Base-by-base conservation (phyloP, 2,888 invertebrate genomes). In the Acrobasis repandana region DNA sequence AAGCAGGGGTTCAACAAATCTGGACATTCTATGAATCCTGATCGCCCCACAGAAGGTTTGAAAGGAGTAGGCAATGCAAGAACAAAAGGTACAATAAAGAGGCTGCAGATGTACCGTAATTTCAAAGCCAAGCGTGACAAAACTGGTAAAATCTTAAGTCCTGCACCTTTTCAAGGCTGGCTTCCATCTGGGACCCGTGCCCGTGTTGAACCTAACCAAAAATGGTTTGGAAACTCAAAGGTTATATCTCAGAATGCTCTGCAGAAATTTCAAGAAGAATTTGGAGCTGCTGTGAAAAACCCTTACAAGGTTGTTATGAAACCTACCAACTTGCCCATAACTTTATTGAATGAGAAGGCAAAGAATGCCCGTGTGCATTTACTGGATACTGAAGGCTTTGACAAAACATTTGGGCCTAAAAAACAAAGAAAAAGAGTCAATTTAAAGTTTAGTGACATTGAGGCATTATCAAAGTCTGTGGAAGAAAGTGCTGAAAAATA, bases 141-240 rank as follows among this genome's bases (percentile, higher is more conserved):
- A 75, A 93, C 93, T 61, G 97, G 99, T 57, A 97, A 98, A 93
- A 98, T 99, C 61, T 88, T 98, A 52, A 95, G 95, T 46, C 96
- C 99, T 34, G 99, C 99, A 0, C 99, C 99, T 0, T 99, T 98
- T 84, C 99, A 99, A 94, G 96, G 96, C 52, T 95, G 95, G 90
- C 90, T 98, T 20, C 92, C 96, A 14, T 95, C 98, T 38, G 99
- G 99, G 28, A 96, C 97, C 0, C 95, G 96, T 80, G 98, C 99
- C 36, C 94, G 99, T 63, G 97, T 99, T 0, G 99, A 99, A 87
- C 99, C 99, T 2, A 98, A 97, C 72, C 97, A 98, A 75, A 98
- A 97, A 83, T 99, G 99, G 99, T 99, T 99, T 86, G 98, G 99
- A 15, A 99, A 99, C 83, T 98, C 99, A 0, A 94, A 98, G 66